These are phyloP conservation scores for Laticauda colubrina DNA, from an alignment of 2,113 vertebrate species.

Conservation along the genomic window DNA sequence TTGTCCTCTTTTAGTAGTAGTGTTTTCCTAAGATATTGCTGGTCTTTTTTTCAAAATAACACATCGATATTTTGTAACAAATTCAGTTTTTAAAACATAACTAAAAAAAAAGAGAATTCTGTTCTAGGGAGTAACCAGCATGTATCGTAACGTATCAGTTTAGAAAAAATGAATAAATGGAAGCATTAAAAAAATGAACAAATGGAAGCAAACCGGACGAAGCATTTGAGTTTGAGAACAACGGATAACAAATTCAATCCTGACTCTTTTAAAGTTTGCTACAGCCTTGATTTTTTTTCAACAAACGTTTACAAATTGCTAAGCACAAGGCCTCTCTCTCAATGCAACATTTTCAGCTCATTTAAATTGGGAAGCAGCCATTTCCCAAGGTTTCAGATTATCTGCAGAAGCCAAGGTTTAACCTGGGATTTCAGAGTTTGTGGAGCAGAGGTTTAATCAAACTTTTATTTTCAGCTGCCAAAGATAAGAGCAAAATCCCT, in stretches of 20 bases:
- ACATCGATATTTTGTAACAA: background rate
- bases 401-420: background rate
- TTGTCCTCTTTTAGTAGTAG: background rate
- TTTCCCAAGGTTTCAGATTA: background rate
- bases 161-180: background rate
- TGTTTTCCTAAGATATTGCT: background rate
- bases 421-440: background rate
- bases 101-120: background rate
- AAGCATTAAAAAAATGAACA: background rate
- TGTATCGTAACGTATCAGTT: background rate
- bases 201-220: background rate
- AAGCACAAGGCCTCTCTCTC: background rate
- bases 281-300: background rate
- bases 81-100: background rate
- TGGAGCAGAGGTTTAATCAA: background rate
- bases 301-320: background rate
- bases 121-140: background rate
- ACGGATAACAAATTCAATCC: background rate
- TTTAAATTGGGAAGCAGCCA: background rate
- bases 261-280: background rate
- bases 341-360: background rate
- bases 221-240: background rate
- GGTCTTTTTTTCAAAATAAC: background rate
- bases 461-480: background rate
- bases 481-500: background rate